These are phyloP conservation scores for Caenorhabditis inopinata DNA, from an alignment of 1,140 invertebrate genomes.

Conservation along the genomic window DNA sequence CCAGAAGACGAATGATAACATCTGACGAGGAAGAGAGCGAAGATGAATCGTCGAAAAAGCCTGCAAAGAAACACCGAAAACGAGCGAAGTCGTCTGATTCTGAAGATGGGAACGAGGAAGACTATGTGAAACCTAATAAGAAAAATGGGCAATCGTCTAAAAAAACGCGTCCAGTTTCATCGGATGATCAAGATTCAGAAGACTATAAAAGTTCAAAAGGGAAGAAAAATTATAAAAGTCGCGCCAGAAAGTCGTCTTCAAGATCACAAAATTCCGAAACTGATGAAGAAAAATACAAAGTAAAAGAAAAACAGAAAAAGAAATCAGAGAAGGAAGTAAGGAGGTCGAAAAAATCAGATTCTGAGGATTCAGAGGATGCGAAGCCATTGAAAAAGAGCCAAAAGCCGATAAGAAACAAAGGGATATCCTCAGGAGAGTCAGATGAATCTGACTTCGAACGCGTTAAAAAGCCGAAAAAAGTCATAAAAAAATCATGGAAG, in stretches of 20 bases:
- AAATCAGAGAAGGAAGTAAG: not conserved
- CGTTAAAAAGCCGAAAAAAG: too few relatives aligned
- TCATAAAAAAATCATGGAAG: not conserved
- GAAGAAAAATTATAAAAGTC: not conserved
- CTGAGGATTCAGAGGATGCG: not conserved
- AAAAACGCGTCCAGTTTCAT: not conserved
- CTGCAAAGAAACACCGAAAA: not conserved
- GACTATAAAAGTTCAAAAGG: not conserved
- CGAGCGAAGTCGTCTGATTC: not conserved
- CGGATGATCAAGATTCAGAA: not conserved
- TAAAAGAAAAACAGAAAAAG: not conserved
- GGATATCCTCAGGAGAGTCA: too few relatives aligned
- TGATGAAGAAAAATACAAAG: not conserved
- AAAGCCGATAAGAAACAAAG: conserved; percentile 10
- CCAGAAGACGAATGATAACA: not conserved
- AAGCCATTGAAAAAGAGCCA: not conserved
- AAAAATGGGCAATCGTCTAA: not conserved
- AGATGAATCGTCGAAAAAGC: not conserved
- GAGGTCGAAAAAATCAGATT: not conserved
- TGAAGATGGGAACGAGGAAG: not conserved
- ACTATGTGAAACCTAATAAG: not conserved
- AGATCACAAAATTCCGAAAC: not conserved
- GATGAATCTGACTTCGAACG: not conserved
- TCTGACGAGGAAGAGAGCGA: not conserved
- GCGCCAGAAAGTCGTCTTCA: not conserved